Evolutionary conservation across 2,888 invertebrate species (phyloP).

Genomic region (Acholoe squamosa): DNA sequence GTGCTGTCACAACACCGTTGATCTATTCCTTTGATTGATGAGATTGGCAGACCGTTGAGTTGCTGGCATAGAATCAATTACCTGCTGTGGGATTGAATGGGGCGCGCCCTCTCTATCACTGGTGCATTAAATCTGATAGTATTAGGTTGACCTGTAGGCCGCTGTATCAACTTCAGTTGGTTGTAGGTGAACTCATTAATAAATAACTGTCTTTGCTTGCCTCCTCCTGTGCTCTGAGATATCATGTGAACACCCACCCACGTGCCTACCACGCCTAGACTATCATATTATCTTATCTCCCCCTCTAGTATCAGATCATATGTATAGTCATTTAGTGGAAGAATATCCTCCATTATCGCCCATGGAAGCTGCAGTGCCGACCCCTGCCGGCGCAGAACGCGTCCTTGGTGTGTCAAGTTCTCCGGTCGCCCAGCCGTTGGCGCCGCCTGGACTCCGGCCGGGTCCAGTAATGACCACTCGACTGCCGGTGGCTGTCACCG

Average conservation of each 20-base stretch:
- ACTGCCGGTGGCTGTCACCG: constrained; percentile 52
- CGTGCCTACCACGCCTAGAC: not conserved
- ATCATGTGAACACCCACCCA: not conserved
- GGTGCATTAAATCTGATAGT: not conserved
- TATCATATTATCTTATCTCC: not conserved
- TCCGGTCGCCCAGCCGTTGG: constrained; percentile 44
- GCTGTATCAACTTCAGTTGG: not conserved
- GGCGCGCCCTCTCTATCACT: too few relatives aligned
- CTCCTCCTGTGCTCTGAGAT: not conserved
- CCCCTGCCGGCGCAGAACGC: not conserved
- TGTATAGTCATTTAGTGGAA: not conserved
- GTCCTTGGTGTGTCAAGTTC: constrained; percentile 27
- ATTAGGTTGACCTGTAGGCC: not conserved
- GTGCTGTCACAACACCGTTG: too few relatives aligned
- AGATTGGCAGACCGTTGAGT: too few relatives aligned
- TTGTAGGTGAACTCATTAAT: not conserved
- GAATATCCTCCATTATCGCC: constrained; percentile 20
- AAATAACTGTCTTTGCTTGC: not conserved
- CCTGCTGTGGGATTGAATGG: too few relatives aligned
- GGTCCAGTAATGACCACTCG: constrained; percentile 34
- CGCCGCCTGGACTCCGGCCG: constrained; percentile 39
- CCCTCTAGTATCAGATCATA: not conserved
- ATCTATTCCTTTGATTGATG: too few relatives aligned
- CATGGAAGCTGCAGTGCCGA: constrained; percentile 1
- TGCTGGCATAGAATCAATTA: too few relatives aligned